Evolutionary conservation across 1,140 invertebrate genomes (phyloP).

Genomic region (Microvelia longipes): DNA sequence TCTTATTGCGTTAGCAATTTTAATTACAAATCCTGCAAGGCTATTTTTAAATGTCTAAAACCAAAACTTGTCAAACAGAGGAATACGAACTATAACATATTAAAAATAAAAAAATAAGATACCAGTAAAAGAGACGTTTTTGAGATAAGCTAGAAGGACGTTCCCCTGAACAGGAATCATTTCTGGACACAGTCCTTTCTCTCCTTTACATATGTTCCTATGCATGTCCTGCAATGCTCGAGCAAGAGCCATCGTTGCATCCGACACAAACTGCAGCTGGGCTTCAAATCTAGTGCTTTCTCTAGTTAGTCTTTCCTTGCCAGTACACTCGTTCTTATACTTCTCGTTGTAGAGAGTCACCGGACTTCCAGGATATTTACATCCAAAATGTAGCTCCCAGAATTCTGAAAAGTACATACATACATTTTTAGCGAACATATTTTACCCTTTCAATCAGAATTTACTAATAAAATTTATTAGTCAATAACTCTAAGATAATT

Average conservation of each 20-base stretch:
- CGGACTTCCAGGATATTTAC: conserved; percentile 58
- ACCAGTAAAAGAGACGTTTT: conserved; percentile 73
- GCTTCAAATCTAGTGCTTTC: conserved; percentile 70
- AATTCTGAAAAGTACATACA: conserved; percentile 68
- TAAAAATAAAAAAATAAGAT: not conserved
- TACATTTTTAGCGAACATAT: too few relatives aligned
- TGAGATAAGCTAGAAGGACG: conserved; percentile 62
- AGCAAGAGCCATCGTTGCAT: conserved; percentile 82
- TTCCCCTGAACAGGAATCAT: conserved; percentile 81
- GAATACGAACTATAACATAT: too few relatives aligned
- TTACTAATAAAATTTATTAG: too few relatives aligned
- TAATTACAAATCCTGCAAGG: too few relatives aligned
- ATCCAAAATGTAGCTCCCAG: conserved; percentile 83
- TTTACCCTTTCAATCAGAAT: too few relatives aligned
- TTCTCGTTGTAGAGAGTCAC: conserved; percentile 65
- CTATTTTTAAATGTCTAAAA: too few relatives aligned
- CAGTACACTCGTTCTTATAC: conserved; percentile 50
- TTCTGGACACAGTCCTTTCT: conserved; percentile 56
- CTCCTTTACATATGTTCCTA: conserved; percentile 44
- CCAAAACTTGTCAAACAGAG: too few relatives aligned
- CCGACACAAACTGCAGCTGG: conserved; percentile 85
- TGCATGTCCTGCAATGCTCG: conserved; percentile 76
- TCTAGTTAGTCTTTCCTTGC: conserved; percentile 48
- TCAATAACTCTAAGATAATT: too few relatives aligned
- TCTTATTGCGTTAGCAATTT: too few relatives aligned